Evolutionary conservation across 1,140 invertebrate species (phyloP).

Genomic region (Nymphalis io): DNA sequence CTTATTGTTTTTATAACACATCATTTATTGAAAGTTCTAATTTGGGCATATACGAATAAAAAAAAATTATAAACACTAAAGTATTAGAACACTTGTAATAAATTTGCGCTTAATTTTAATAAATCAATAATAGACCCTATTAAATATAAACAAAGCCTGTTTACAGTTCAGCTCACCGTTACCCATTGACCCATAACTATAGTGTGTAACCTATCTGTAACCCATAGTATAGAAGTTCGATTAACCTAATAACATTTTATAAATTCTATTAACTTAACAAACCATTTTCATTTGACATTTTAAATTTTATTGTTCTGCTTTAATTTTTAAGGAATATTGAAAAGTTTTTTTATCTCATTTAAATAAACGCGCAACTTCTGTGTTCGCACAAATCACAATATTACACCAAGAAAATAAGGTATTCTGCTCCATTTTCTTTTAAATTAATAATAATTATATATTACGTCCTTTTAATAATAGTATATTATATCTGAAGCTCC

Average conservation of each 20-base stretch:
- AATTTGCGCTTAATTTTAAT: slow-evolving; percentile 16
- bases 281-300: neutral
- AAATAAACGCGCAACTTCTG: too few species aligned
- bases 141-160: slow-evolving; percentile 31
- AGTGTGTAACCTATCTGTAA: slow-evolving; percentile 39
- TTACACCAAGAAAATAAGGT: neutral
- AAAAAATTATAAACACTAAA: neutral
- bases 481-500: too few species aligned
- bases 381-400: too few species aligned
- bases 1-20: neutral
- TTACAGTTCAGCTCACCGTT: slow-evolving; percentile 37
- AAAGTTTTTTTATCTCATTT: too few species aligned
- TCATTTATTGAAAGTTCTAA: slow-evolving; percentile 11
- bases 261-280: neutral
- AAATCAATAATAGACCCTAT: slow-evolving; percentile 15
- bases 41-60: too few species aligned
- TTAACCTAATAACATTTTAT: slow-evolving; percentile 30
- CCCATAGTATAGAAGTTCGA: slow-evolving; percentile 22
- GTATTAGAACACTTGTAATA: slow-evolving; percentile 9
- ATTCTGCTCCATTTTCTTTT: too few species aligned
- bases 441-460: too few species aligned
- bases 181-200: slow-evolving; percentile 39
- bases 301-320: too few species aligned
- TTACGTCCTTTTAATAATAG: too few species aligned
- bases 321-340: too few species aligned